phyloP scores from a whole-genome alignment of 2,797 vertebrate species.

The Coilia nasus region DNA sequence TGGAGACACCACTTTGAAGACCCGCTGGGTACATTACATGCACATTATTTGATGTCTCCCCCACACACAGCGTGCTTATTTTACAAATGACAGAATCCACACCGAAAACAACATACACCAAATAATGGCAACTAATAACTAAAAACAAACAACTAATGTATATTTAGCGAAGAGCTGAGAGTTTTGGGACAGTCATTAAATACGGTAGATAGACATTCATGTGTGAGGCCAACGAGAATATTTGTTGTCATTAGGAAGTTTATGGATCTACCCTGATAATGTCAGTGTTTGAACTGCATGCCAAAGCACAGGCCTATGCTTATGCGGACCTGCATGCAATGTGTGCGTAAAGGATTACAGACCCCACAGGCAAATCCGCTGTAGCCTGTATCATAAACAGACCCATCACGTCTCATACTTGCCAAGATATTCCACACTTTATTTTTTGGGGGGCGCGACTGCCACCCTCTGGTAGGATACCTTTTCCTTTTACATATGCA shows the following conservation, averaged over 20 bases:
- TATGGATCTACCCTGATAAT: background rate
- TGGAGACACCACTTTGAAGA: background rate
- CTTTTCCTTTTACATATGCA: background rate
- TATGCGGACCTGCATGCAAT: background rate
- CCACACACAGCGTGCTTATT: background rate
- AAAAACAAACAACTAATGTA: too few species aligned
- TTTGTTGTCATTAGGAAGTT: background rate
- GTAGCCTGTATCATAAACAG: background rate
- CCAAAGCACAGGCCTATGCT: background rate
- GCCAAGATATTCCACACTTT: background rate
- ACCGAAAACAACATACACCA: background rate
- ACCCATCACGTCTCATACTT: background rate
- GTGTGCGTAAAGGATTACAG: conserved; percentile 15
- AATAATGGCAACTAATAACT: background rate
- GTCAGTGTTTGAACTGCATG: background rate
- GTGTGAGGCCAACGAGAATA: too few species aligned
- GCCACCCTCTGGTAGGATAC: conserved; percentile 4
- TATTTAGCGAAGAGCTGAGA: background rate
- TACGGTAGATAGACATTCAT: background rate
- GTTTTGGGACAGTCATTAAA: background rate
- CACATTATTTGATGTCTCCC: background rate
- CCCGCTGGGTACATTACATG: background rate
- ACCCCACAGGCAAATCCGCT: background rate
- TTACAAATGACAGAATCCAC: background rate
- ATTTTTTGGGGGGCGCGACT: background rate